Evolutionary conservation across 1,140 invertebrate species (phyloP).

Genomic region (Neodiprion virginianus): DNA sequence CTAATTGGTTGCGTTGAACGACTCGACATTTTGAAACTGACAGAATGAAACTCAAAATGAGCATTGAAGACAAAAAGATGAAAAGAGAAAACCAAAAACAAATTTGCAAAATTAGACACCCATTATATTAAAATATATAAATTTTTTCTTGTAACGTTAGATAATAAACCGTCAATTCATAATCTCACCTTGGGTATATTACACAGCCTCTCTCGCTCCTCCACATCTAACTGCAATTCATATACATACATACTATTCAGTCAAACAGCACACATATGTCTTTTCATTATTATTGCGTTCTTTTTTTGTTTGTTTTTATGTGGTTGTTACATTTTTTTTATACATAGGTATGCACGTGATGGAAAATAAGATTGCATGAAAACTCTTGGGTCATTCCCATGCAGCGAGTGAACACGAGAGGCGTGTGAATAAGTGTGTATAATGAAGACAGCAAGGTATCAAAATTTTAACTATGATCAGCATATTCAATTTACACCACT

Average conservation of each 20-base stretch:
- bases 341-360: too few relatives aligned
- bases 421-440: conserved; percentile 3
- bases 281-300: too few relatives aligned
- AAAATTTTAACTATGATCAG: too few relatives aligned
- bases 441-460: neutral
- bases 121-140: neutral
- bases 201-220: conserved; percentile 61
- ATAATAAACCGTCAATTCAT: conserved; percentile 35
- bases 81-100: neutral
- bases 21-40: too few relatives aligned
- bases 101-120: neutral
- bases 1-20: too few relatives aligned
- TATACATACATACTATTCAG: conserved; percentile 49
- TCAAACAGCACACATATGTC: conserved; percentile 37
- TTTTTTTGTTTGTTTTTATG: too few relatives aligned
- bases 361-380: too few relatives aligned
- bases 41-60: neutral
- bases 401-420: too few relatives aligned
- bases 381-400: too few relatives aligned
- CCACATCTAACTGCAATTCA: conserved; percentile 60
- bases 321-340: too few relatives aligned
- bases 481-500: too few relatives aligned
- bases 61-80: neutral
- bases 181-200: conserved; percentile 60
- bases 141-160: neutral